A percentile compares a stretch with the other conserved stretches of the same genome.
These are phyloP conservation scores for Cephus pulcher DNA, from an alignment of 2,888 invertebrate species.

Conservation along the genomic window DNA sequence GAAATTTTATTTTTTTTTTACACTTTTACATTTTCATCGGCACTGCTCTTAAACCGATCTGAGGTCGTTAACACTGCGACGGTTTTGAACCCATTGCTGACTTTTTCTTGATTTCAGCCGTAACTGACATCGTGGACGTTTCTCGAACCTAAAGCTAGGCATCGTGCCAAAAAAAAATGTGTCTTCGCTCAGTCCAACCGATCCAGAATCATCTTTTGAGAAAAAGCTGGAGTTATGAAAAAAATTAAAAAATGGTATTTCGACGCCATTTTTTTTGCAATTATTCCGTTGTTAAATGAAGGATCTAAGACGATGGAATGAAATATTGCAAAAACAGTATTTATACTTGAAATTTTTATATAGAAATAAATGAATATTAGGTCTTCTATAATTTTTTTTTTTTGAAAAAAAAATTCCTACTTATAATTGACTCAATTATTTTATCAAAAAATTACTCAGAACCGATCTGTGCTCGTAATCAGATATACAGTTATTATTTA, in stretches of 20 bases:
- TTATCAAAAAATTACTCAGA: not conserved
- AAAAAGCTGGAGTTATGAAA: not conserved
- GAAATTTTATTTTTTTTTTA: no score
- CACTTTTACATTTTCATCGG: not conserved
- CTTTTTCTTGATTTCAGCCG: not conserved
- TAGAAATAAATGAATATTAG: not conserved
- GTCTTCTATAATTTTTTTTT: not conserved
- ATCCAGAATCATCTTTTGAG: not conserved
- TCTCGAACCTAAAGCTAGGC: not conserved
- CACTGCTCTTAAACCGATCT: not conserved
- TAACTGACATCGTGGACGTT: not conserved
- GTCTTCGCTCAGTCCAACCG: not conserved
- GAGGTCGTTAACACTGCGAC: not conserved
- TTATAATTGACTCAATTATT: not conserved
- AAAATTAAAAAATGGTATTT: not conserved
- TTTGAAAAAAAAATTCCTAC: not conserved
- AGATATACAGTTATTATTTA: not conserved
- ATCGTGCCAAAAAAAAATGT: not conserved
- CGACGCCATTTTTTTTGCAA: no score
- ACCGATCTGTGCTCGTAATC: not conserved
- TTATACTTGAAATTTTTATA: not conserved
- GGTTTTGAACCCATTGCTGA: not conserved
- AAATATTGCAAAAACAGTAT: not conserved
- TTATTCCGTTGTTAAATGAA: no score
- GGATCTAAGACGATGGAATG: no score